Base-by-base conservation (phyloP, 2,113 vertebrate species). In the Manacus vitellinus region DNA sequence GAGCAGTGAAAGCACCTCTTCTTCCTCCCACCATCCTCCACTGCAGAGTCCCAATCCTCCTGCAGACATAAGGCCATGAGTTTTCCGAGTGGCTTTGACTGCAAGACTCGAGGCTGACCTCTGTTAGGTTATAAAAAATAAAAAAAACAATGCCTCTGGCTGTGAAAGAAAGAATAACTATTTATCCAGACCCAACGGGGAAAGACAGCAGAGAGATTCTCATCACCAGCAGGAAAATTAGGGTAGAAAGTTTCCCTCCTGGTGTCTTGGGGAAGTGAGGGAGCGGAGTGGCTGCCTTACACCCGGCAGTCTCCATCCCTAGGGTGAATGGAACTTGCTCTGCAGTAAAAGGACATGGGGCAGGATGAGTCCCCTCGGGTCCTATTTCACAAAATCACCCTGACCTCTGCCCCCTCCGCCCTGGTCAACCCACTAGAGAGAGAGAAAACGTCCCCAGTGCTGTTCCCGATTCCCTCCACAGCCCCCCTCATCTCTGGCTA, bases 151-250 rank as follows among this genome's bases (percentile, higher is more conserved):
- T 6, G 25, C 33, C 33, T 61, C 43, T 51, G 46, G 27, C 47
- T 55, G 15, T 18, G 44, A 72, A 85, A 88, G 33, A 30, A 87
- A 80, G 44, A 30, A 35, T 14, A 78, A 33, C 14, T 39, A 21
- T 66, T 59, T 67, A 67, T 25, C n/a, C 22, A 66, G 67, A 25
- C 9, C 46, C 7, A 2, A n/a, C 0, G 0, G 31, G 21, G 33
- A 77, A 92, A 63, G 52, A 37, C 55, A 55, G 37, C 12, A 47
- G 20, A 79, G 24, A 14, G 30, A 19, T 12, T 76, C 1, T 0
- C 46, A 65, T 35, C 58, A 10, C 25, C 22, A 54, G 63, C 28
- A 59, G n/a, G 51, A 90, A 85, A 71, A 94, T 20, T 1, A 67
- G 35, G 47, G 27, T 33, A 43, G 24, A 56, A 95, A 94, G 65